Evolutionary conservation across 2,797 vertebrate species (phyloP), one percentile per base, ranked within the genome.

Genomic region (Gadopsis bispinosus): DNA sequence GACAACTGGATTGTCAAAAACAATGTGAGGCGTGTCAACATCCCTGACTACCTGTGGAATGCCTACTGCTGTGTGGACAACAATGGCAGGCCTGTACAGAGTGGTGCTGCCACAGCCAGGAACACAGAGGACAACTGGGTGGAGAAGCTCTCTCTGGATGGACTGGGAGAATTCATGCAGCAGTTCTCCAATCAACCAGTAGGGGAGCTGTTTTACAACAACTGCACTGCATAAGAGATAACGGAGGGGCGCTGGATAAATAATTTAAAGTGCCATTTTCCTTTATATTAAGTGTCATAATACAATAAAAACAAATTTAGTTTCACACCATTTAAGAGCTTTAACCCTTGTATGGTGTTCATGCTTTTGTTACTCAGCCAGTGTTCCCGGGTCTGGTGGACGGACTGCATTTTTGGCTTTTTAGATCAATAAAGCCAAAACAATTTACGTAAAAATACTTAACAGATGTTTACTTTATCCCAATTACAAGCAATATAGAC

Each of bases 41-140:
- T 96, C 76, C 94, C 95, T 1, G 93, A 95, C 59, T 94, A 93
- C 79, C 12, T 95, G 9, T 96, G 95, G 95, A 95, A 94, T 0
- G 94, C 94, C 19, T 94, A 91, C 91, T 96, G 95, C 90, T 95
- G 95, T 3, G 71, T 94, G 68, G 90, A 94, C 88, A 86, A 84
- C 85, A 93, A 95, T 0, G 89, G 37, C 16, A 60, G 13, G 19
- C 93, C 94, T 26, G 5, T 94, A 5, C 67, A 83, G 60, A 93
- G 93, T 0, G 94, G 93, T 0, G 95, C 87, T 0, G 95, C 89
- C 16, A 81, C 86, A 2, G 94, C 94, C 0, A 89, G 84, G 39
- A 96, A 95, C 89, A 94, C 94, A 0, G 92, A 92, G 4, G 63
- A 79, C 43, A 95, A 94, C 81, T 12, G 59, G 65, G 94, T 96